Conservation (phyloP, 2,113 vertebrate genomes). For the Lycocorax pyrrhopterus region DNA sequence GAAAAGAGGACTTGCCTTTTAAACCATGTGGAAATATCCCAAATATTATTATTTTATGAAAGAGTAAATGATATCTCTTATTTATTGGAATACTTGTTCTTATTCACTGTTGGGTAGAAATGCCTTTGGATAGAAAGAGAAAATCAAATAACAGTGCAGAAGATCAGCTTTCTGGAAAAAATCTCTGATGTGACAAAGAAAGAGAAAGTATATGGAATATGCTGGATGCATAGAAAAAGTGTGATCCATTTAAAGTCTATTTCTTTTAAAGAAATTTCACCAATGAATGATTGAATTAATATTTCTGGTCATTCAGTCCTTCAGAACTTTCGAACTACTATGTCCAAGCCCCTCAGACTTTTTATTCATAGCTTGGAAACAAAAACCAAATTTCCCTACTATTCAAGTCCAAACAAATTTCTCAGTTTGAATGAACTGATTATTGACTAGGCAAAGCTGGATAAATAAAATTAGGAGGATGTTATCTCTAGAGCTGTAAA, state of each 20-base stretch:
- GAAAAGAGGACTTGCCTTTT: neutral
- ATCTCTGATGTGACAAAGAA: neutral
- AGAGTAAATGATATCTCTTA: neutral
- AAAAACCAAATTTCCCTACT: neutral
- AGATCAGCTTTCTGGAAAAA: neutral
- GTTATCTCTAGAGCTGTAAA: neutral
- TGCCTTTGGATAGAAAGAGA: neutral
- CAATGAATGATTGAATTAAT: neutral
- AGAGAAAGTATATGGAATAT: neutral
- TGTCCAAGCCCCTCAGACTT: neutral
- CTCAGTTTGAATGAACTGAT: neutral
- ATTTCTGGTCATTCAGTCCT: neutral
- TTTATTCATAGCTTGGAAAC: neutral
- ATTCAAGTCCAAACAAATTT: neutral
- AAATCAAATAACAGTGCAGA: neutral
- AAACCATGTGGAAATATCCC: neutral
- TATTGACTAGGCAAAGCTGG: slow-evolving; percentile 19
- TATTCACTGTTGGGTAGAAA: neutral
- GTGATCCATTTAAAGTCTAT: neutral
- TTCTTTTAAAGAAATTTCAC: neutral
- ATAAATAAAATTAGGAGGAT: neutral
- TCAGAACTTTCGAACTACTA: neutral
- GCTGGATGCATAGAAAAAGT: neutral
- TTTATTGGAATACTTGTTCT: neutral
- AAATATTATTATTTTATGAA: neutral